Conservation (phyloP, 1,140 invertebrate genomes). For the Monochamus saltuarius region DNA sequence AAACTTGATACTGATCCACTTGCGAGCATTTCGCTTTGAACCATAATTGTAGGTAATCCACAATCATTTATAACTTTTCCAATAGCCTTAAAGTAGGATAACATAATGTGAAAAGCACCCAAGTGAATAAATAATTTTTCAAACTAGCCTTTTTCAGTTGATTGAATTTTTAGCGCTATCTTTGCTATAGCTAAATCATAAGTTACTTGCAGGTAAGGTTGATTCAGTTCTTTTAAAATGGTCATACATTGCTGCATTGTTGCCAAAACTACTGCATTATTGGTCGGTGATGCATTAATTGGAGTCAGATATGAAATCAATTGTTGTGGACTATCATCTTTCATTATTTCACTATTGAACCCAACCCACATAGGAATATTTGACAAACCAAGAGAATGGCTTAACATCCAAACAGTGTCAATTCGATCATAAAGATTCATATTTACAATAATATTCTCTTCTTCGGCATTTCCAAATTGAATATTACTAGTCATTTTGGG, state of each 20-base stretch:
- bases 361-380: constrained; percentile 29
- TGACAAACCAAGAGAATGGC: constrained; percentile 14
- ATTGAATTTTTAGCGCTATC: constrained; percentile 47
- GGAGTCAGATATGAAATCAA: constrained; percentile 24
- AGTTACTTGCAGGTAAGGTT: constrained; percentile 30
- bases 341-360: constrained; percentile 13
- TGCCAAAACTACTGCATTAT: constrained; percentile 18
- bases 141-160: constrained; percentile 39
- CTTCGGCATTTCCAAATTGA: constrained; percentile 13
- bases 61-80: constrained; percentile 47
- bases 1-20: constrained; percentile 46
- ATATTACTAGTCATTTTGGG: constrained; percentile 22
- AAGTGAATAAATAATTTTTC: constrained; percentile 49
- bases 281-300: constrained; percentile 35
- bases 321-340: constrained; percentile 26
- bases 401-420: constrained; percentile 25
- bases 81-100: constrained; percentile 49
- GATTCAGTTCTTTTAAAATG: constrained; percentile 24
- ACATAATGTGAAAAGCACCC: constrained; percentile 49
- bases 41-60: constrained; percentile 44
- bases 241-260: constrained; percentile 27
- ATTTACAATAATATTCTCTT: constrained; percentile 18
- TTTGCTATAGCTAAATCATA: constrained; percentile 52
- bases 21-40: constrained; percentile 43
- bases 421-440: constrained; percentile 10